Percentiles rank a stretch among this genome's conserved stretches.
phyloP scores from a whole-genome alignment of 2,113 vertebrate species.

The Polypterus senegalus region DNA sequence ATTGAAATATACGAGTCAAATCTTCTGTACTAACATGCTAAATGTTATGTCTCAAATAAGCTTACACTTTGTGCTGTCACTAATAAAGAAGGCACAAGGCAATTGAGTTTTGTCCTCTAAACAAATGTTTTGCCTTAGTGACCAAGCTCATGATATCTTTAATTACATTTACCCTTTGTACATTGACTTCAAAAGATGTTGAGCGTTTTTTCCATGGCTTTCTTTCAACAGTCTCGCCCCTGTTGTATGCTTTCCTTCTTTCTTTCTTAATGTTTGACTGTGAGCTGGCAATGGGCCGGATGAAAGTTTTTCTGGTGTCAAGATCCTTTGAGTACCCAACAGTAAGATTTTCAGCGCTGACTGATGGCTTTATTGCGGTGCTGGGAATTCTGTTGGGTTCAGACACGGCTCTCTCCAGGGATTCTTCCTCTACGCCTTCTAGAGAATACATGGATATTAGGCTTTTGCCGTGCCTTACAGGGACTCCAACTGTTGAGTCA shows the following conservation, averaged over 20 bases:
- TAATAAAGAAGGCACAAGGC: too few species aligned
- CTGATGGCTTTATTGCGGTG: not conserved
- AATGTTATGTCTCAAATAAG: too few species aligned
- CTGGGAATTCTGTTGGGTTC: conserved; percentile 7
- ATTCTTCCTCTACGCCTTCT: conserved; percentile 7
- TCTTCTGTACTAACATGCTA: too few species aligned
- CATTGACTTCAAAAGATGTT: conserved; percentile 18
- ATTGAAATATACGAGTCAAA: too few species aligned
- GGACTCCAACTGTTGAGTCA: conserved; percentile 12
- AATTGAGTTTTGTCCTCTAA: too few species aligned
- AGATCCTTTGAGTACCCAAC: conserved; percentile 1
- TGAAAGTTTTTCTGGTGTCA: conserved; percentile 10
- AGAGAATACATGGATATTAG: conserved; percentile 13
- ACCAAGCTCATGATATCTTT: not conserved
- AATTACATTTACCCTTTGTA: conserved; percentile 15
- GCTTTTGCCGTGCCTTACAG: not conserved
- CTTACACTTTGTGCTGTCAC: too few species aligned
- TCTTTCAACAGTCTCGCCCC: conserved; percentile 19
- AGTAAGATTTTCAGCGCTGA: conserved; percentile 3
- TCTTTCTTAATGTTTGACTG: conserved; percentile 8
- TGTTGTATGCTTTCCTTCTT: conserved; percentile 5
- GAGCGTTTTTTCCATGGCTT: conserved; percentile 26
- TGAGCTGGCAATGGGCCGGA: not conserved
- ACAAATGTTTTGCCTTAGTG: not conserved
- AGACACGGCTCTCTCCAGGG: not conserved